Base-by-base conservation (phyloP, 2,113 vertebrate genomes). In the Menura novaehollandiae region DNA sequence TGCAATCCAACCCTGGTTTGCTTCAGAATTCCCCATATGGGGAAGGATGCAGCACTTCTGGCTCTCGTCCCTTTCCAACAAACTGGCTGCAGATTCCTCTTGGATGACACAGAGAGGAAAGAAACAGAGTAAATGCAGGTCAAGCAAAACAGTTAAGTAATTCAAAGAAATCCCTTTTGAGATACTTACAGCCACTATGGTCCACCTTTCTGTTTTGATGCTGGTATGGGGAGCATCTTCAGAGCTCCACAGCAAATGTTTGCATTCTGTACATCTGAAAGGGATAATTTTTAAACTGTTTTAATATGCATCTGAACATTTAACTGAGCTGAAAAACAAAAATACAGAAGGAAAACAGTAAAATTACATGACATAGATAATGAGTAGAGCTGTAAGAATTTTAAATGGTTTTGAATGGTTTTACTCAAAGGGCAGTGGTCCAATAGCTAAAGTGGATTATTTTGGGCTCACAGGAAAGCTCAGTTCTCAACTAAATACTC, bases 301-400 rank as follows among this genome's bases (percentile, higher is more conserved):
- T 49, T 74, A 39, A 35, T 62, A 41, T 10, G 3, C 0, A 0
- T 30, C 19, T 56, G 55, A 35, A 44, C 11, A 43, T 58, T 55
- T 78, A 72, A 49, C 26, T 72, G 58, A 88, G 30, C 12, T 39
- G 55, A 81, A 81, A 87, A 87, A 44, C 33, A 73, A 74, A 94
- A 87, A 67, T 43, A 15, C 4, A 32, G 23, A 21, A 79, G 18
- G 19, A 47, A 56, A 74, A 32, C 10, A 46, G 28, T 73, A 28
- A 74, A 60, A 37, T 73, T 58, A 22, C 13, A 27, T 18, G 5
- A 43, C 37, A 13, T 9, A 69, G 18, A 41, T 44, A 56, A 80
- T 89, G 28, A 56, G 7, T 32, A 74, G 28, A 85, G 5, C 18
- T 68, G 27, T 67, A 52, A 51, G 46, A 7, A 20, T 85, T 72